Evolutionary conservation across 2,113 vertebrate genomes (phyloP).

Genomic region (Esox niger): DNA sequence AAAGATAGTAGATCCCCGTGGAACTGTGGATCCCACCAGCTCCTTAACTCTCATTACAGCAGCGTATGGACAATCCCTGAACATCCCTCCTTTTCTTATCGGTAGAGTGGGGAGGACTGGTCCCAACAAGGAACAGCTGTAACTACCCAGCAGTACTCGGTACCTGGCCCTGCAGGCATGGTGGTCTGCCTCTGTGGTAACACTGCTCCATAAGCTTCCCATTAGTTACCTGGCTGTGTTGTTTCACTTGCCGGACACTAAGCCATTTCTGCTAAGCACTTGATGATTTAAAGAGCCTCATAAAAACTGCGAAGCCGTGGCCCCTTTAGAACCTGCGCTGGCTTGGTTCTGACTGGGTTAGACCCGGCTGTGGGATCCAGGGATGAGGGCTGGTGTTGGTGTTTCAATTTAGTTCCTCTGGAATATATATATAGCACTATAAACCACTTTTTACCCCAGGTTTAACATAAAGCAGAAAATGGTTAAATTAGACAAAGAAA

Average conservation of each 20-base stretch:
- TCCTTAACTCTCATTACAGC: too few species aligned
- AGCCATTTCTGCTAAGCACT: slow-evolving; percentile 64
- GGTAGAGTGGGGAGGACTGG: slow-evolving; percentile 33
- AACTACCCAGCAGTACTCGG: slow-evolving; percentile 33
- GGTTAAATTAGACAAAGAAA: slow-evolving; percentile 33
- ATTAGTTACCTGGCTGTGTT: slow-evolving; percentile 69
- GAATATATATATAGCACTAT: slow-evolving; percentile 46
- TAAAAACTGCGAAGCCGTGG: slow-evolving; percentile 60
- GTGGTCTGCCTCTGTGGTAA: slow-evolving; percentile 50
- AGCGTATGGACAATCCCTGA: slow-evolving; percentile 20
- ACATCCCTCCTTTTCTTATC: slow-evolving; percentile 8
- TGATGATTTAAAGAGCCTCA: slow-evolving; percentile 73
- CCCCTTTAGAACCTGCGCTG: slow-evolving; percentile 49
- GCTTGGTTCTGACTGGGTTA: slow-evolving; percentile 44
- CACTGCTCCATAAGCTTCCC: slow-evolving; percentile 37
- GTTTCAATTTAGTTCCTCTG: slow-evolving; percentile 46
- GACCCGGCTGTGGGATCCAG: slow-evolving; percentile 20
- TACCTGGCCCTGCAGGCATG: slow-evolving; percentile 38
- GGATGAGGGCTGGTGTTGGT: slow-evolving; percentile 30
- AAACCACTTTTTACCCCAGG: slow-evolving; percentile 46
- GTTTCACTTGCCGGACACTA: slow-evolving; percentile 63
- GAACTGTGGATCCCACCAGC: too few species aligned
- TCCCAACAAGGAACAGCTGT: neutral
- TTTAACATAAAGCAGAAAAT: slow-evolving; percentile 48
- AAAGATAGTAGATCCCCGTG: too few species aligned